Evolutionary conservation across 2,797 vertebrate genomes (phyloP).

Genomic region (Microctenopoma lineatum): DNA sequence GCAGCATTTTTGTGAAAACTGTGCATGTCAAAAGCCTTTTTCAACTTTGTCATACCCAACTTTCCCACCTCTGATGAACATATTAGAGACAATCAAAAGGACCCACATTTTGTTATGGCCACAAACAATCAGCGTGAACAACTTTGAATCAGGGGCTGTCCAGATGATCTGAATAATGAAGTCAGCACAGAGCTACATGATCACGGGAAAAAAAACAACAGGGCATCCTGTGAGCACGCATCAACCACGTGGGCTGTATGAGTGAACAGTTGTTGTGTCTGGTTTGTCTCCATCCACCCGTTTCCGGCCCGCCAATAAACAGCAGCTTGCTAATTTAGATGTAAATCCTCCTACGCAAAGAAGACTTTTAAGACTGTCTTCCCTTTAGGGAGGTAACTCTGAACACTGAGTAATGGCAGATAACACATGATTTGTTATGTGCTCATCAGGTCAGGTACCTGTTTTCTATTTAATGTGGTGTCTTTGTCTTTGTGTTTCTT

Average conservation of each 20-base stretch:
- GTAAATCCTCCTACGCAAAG: slow-evolving; percentile 48
- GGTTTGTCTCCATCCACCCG: slow-evolving; percentile 61
- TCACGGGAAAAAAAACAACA: slow-evolving; percentile 21
- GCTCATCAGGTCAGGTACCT: slow-evolving; percentile 14
- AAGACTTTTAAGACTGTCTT: slow-evolving; percentile 19
- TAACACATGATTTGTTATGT: slow-evolving; percentile 9
- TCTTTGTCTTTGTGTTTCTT: slow-evolving; percentile 10
- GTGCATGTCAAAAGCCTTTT: neutral
- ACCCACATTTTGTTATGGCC: neutral
- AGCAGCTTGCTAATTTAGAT: slow-evolving; percentile 36
- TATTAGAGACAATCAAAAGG: slow-evolving; percentile 54
- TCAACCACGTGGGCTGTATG: slow-evolving; percentile 54
- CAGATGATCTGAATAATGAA: slow-evolving; percentile 19
- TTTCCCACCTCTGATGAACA: slow-evolving; percentile 80
- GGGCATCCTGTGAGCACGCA: slow-evolving; percentile 46
- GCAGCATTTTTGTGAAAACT: neutral
- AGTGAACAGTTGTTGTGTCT: slow-evolving; percentile 40
- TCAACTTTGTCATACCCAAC: neutral
- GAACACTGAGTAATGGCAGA: neutral
- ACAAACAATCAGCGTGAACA: neutral
- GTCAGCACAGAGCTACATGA: slow-evolving; percentile 2
- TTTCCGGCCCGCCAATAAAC: slow-evolving; percentile 67
- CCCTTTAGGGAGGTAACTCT: slow-evolving; percentile 13
- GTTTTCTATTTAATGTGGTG: slow-evolving; percentile 8
- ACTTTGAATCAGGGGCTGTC: neutral